Conservation (phyloP, 2,888 invertebrate genomes). For the Idaea aversata region DNA sequence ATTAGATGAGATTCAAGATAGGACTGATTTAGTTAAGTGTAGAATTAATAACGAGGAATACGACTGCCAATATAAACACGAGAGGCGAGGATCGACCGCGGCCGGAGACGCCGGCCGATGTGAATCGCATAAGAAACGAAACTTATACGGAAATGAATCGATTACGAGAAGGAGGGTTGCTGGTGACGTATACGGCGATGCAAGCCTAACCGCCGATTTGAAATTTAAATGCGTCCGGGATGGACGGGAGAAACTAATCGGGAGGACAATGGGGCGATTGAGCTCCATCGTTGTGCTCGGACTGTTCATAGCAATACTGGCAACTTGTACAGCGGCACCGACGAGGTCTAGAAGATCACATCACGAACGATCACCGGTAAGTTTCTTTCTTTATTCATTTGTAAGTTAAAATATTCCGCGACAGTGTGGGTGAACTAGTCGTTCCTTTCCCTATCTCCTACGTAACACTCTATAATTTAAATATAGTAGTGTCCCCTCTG, state of each 20-base stretch:
- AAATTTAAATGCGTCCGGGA: conserved; percentile 66
- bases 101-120: conserved; percentile 41
- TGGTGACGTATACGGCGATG: conserved; percentile 55
- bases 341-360: conserved; percentile 47
- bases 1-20: conserved; percentile 54
- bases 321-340: conserved; percentile 60
- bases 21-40: conserved; percentile 72
- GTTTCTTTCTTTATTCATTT: conserved; percentile 30
- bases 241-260: conserved; percentile 51
- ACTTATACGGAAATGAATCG: conserved; percentile 63
- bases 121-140: conserved; percentile 58
- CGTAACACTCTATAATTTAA: conserved; percentile 44
- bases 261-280: conserved; percentile 66
- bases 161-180: conserved; percentile 61
- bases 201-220: conserved; percentile 63
- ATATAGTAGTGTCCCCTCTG: conserved; percentile 40
- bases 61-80: conserved; percentile 50
- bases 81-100: conserved; percentile 47
- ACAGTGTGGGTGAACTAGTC: conserved; percentile 24
- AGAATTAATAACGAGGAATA: conserved; percentile 51
- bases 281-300: conserved; percentile 51
- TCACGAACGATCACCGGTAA: conserved; percentile 61
- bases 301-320: conserved; percentile 56
- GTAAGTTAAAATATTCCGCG: conserved; percentile 18
- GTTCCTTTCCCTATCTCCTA: conserved; percentile 33